Evolutionary conservation across 2,797 vertebrate species (phyloP).

Genomic region (Botia kubotai): DNA sequence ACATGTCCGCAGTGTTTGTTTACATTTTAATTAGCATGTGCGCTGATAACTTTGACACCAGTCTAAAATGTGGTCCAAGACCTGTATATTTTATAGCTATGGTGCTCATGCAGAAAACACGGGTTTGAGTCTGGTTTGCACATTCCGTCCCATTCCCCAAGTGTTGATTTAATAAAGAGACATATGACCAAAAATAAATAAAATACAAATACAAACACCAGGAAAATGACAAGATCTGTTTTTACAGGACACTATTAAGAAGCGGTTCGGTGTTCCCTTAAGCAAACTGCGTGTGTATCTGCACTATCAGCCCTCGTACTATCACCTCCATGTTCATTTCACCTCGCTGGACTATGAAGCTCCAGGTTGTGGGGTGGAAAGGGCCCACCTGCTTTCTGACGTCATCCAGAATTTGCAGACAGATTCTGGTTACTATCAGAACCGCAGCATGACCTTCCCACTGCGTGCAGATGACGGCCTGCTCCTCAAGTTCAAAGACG

Average conservation of each 20-base stretch:
- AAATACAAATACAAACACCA: too few relatives aligned
- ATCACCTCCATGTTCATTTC: slow-evolving; percentile 95
- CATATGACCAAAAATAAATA: not conserved
- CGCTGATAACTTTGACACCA: not conserved
- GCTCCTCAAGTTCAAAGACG: slow-evolving; percentile 80
- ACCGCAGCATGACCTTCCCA: slow-evolving; percentile 82
- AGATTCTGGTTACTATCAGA: slow-evolving; percentile 79
- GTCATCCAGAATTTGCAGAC: slow-evolving; percentile 88
- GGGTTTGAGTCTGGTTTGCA: too few relatives aligned
- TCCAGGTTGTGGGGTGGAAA: slow-evolving; percentile 82
- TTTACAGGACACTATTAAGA: slow-evolving; percentile 80
- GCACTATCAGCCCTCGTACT: slow-evolving; percentile 96
- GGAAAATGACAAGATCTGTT: not conserved
- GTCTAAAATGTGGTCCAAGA: not conserved
- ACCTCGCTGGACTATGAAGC: slow-evolving; percentile 87
- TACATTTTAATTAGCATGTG: too few relatives aligned
- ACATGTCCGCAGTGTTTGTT: not conserved
- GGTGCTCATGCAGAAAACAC: not conserved
- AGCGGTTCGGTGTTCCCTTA: slow-evolving; percentile 74
- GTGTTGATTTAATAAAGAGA: too few relatives aligned
- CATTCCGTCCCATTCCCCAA: too few relatives aligned
- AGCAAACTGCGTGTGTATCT: slow-evolving; percentile 77
- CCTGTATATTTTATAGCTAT: not conserved
- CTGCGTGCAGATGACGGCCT: slow-evolving; percentile 82
- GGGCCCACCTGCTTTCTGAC: slow-evolving; percentile 88